Evolutionary conservation across 2,797 vertebrate genomes (phyloP).

Genomic region (Hydrocynus forskahlii): DNA sequence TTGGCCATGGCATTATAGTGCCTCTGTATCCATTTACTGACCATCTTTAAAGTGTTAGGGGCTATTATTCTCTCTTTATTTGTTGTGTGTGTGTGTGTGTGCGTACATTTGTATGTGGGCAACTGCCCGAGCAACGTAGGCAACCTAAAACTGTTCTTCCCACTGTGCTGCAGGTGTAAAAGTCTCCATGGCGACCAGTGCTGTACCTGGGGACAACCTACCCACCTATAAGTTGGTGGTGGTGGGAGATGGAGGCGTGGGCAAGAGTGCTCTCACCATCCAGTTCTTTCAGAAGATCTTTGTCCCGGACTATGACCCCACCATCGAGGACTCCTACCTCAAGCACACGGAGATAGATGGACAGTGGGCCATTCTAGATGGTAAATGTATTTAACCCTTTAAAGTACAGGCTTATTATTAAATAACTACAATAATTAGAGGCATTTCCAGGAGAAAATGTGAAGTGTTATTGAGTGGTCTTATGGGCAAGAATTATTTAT

Average conservation of each 20-base stretch:
- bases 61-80: background rate
- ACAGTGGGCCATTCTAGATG: slow-evolving; percentile 97
- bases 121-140: background rate
- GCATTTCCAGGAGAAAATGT: too few relatives aligned
- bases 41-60: slow-evolving; percentile 11
- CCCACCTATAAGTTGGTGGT: slow-evolving; percentile 98
- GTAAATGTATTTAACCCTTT: slow-evolving; percentile 73
- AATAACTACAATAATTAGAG: too few relatives aligned
- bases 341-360: slow-evolving; percentile 99
- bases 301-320: slow-evolving; percentile 98
- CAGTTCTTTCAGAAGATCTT: slow-evolving; percentile 99
- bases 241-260: slow-evolving; percentile 96
- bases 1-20: background rate
- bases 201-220: slow-evolving; percentile 96
- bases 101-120: slow-evolving; percentile 5
- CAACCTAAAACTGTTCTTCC: slow-evolving; percentile 4
- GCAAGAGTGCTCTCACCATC: slow-evolving; percentile 98
- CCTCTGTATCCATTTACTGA: slow-evolving; percentile 8
- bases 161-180: slow-evolving; percentile 49
- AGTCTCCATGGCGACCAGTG: slow-evolving; percentile 91
- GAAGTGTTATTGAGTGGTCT: too few relatives aligned
- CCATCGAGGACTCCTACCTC: slow-evolving; percentile 98
- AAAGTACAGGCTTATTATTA: background rate
- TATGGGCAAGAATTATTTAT: too few relatives aligned
- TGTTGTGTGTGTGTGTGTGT: background rate